These are phyloP conservation scores for Dicrostonyx torquatus DNA, from an alignment of 2,797 vertebrate genomes.

Conservation along the genomic window DNA sequence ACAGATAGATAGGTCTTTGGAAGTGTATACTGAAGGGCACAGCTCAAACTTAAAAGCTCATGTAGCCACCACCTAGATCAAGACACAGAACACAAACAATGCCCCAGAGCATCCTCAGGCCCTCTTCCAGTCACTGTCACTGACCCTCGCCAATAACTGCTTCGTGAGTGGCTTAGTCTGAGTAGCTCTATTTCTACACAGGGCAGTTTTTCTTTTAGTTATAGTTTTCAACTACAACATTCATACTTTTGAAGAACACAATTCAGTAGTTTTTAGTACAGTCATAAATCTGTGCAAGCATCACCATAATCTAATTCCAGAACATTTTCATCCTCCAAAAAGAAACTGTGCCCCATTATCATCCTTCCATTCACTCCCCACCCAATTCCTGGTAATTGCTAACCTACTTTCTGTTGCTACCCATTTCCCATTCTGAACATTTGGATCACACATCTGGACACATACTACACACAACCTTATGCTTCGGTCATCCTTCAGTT, in stretches of 20 bases:
- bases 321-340: neutral
- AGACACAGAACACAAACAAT: neutral
- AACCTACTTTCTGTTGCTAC: neutral
- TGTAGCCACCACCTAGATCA: neutral
- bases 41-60: neutral
- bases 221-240: neutral
- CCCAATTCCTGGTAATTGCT: neutral
- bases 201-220: neutral
- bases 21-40: neutral
- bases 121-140: neutral
- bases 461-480: neutral
- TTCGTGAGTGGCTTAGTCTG: too few relatives aligned
- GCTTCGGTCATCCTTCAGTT: neutral
- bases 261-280: neutral
- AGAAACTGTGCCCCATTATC: neutral
- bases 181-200: neutral
- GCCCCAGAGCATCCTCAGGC: neutral
- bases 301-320: neutral
- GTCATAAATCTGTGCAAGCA: neutral
- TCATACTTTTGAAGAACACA: neutral
- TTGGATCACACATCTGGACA: neutral
- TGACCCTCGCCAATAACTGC: neutral
- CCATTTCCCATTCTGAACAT: neutral
- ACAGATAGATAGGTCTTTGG: neutral
- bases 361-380: neutral